Evolutionary conservation across 1,140 invertebrate genomes (phyloP).

Genomic region (Euschistus heros): DNA sequence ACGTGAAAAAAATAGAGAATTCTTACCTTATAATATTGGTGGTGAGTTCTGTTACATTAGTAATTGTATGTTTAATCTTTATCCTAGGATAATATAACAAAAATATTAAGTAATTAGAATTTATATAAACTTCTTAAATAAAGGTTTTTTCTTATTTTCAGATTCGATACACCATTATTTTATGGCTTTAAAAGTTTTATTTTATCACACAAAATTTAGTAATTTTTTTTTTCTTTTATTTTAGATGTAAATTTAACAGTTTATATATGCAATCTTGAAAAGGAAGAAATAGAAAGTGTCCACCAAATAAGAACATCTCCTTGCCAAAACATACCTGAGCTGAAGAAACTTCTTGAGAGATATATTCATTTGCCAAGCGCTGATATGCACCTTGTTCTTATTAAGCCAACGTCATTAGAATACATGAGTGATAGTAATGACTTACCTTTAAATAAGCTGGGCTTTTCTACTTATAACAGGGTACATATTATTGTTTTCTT

Average conservation of each 20-base stretch:
- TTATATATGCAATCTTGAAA: conserved; percentile 48
- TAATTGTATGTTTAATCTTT: not conserved
- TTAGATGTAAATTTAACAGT: conserved; percentile 50
- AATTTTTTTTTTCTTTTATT: not conserved
- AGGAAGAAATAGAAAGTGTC: conserved; percentile 50
- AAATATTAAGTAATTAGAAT: too few relatives aligned
- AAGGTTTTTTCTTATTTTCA: too few relatives aligned
- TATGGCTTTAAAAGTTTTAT: too few relatives aligned
- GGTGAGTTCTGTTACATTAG: conserved; percentile 34
- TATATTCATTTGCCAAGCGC: conserved; percentile 4
- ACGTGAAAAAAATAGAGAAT: conserved; percentile 48
- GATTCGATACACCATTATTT: too few relatives aligned
- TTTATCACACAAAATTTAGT: not conserved
- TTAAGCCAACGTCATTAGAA: conserved; percentile 7
- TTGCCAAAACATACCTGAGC: conserved; percentile 43
- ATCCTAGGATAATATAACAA: not conserved
- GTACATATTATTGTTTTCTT: not conserved
- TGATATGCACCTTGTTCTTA: conserved; percentile 13
- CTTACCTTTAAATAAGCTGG: conserved; percentile 3
- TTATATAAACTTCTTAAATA: not conserved
- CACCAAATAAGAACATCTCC: conserved; percentile 47
- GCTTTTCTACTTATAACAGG: conserved; percentile 16
- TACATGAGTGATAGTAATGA: conserved; percentile 29
- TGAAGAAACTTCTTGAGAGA: conserved; percentile 40
- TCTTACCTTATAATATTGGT: conserved; percentile 52